These are phyloP conservation scores for Oceanodroma tethys DNA, from an alignment of 2,113 vertebrate species.

Conservation along the genomic window DNA sequence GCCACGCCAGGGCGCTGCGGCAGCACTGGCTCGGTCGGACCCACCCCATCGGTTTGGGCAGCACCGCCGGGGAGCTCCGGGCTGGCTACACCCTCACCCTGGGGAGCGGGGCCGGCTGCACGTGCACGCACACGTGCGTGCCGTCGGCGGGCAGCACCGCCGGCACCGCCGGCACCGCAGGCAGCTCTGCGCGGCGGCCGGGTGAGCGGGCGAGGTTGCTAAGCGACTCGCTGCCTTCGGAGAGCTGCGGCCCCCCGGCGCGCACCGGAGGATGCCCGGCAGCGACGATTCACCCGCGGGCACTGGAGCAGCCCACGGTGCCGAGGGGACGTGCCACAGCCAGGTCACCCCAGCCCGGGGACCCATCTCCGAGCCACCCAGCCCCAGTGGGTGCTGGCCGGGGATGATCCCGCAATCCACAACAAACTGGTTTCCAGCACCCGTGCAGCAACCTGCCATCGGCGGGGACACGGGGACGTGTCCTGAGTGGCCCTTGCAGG, in stretches of 20 bases:
- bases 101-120: background rate
- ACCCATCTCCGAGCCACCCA: background rate
- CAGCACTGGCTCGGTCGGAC: accelerated
- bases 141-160: background rate
- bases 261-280: background rate
- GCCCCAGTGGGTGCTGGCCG: background rate
- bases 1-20: accelerated
- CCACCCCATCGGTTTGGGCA: accelerated
- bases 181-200: background rate
- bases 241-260: slow-evolving; percentile 18
- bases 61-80: accelerated
- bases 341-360: accelerated
- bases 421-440: background rate
- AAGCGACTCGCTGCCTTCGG: slow-evolving; percentile 49
- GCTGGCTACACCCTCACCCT: background rate
- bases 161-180: background rate
- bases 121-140: accelerated
- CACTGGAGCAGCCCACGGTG: background rate
- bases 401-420: background rate
- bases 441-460: background rate
- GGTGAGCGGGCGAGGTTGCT: slow-evolving; percentile 49
- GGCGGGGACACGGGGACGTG: accelerated
- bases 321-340: accelerated
- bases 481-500: background rate
- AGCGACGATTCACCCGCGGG: background rate